Conservation (phyloP, 2,888 invertebrate genomes). For the Pecten maximus region DNA sequence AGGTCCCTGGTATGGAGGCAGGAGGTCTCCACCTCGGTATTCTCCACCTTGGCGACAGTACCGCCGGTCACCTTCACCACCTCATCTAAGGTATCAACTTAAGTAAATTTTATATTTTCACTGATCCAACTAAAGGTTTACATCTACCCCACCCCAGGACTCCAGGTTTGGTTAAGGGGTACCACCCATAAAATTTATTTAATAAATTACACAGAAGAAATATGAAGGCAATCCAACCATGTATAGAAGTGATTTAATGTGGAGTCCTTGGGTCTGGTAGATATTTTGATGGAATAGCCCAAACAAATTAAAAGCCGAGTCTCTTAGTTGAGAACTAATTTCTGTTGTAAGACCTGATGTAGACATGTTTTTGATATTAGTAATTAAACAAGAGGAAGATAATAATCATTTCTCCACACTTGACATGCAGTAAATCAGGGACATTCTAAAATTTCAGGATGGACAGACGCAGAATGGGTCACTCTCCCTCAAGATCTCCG, state of each 20-base stretch:
- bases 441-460: neutral
- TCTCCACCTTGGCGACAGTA: constrained; percentile 43
- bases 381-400: neutral
- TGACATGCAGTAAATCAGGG: neutral
- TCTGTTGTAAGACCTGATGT: neutral
- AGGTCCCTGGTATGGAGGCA: constrained; percentile 41
- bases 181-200: too few relatives aligned
- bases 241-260: too few relatives aligned
- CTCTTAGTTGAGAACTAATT: too few relatives aligned
- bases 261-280: too few relatives aligned
- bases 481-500: constrained; percentile 23
- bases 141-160: too few relatives aligned
- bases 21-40: constrained; percentile 53
- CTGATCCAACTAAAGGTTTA: too few relatives aligned
- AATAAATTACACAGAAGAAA: too few relatives aligned
- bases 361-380: neutral
- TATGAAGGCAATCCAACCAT: too few relatives aligned
- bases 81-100: neutral
- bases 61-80: constrained; percentile 36
- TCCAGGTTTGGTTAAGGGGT: too few relatives aligned
- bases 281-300: too few relatives aligned
- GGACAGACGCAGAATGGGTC: constrained; percentile 5
- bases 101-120: too few relatives aligned
- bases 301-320: too few relatives aligned
- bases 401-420: constrained; percentile 14